Percentiles rank a stretch among this genome's conserved stretches.
Evolutionary conservation across 2,888 invertebrate species (phyloP).

Genomic region (Acrocyrtus sp.): DNA sequence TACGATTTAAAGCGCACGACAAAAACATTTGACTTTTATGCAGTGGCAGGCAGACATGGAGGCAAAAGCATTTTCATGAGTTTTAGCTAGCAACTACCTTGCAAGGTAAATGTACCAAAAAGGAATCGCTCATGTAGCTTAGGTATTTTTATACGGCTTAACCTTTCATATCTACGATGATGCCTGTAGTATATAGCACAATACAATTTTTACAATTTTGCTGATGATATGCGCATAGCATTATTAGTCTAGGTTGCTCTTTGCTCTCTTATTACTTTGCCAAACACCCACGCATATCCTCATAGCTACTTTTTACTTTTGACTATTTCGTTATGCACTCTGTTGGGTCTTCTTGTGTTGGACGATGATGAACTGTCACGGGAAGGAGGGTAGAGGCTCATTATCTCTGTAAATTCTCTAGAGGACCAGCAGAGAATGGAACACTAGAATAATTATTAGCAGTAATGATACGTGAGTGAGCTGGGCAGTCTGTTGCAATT

Average conservation of each 20-base stretch:
- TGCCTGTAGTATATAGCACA: too few relatives aligned
- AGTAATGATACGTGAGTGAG: not conserved
- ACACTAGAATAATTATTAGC: not conserved
- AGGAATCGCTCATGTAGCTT: constrained; percentile 7
- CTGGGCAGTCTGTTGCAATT: too few relatives aligned
- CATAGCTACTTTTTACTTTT: not conserved
- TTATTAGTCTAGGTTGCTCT: too few relatives aligned
- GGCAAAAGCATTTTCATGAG: not conserved
- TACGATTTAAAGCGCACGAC: too few relatives aligned
- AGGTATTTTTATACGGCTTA: too few relatives aligned
- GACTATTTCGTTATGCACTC: too few relatives aligned
- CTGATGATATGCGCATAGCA: not conserved
- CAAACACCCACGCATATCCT: constrained; percentile 14
- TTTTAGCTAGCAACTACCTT: constrained; percentile 3
- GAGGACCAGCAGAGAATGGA: not conserved
- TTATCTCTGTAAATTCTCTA: not conserved
- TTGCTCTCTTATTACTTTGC: not conserved
- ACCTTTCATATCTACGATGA: too few relatives aligned
- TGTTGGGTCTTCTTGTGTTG: too few relatives aligned
- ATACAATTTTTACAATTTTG: not conserved
- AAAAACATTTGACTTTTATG: too few relatives aligned
- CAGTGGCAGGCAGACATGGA: not conserved
- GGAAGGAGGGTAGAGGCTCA: not conserved
- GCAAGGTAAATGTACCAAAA: constrained; percentile 26
- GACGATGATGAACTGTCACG: not conserved